Percentiles rank a stretch among this genome's conserved stretches.
Evolutionary conservation across 2,797 vertebrate species (phyloP).

Genomic region (Danio tinwini): DNA sequence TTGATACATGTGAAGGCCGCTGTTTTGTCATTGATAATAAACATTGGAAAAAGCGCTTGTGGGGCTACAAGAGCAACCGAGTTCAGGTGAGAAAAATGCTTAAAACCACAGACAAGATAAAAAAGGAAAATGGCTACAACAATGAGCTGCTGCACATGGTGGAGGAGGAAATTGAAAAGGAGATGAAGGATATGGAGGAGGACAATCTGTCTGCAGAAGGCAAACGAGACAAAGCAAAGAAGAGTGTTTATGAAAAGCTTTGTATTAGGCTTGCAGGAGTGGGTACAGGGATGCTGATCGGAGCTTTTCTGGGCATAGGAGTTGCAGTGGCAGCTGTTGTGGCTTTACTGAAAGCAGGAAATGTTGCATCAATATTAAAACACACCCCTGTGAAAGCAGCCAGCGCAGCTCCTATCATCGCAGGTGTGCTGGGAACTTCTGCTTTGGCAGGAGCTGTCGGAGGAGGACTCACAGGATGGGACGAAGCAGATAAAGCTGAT

Average conservation of each 20-base stretch:
- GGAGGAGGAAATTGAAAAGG: neutral
- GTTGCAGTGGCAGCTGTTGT: neutral
- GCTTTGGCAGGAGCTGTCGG: neutral
- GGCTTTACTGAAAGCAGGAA: constrained; percentile 14
- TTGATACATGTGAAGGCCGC: constrained; percentile 32
- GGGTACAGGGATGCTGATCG: neutral
- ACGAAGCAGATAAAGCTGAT: neutral
- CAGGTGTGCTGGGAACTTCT: fast-evolving
- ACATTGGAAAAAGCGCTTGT: constrained; percentile 16
- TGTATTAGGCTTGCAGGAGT: neutral
- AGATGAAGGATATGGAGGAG: neutral
- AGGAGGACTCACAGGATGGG: constrained; percentile 17
- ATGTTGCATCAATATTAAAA: neutral
- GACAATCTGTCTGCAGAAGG: neutral
- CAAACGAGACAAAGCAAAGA: neutral
- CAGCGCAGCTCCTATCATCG: fast-evolving
- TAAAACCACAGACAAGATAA: constrained; percentile 31
- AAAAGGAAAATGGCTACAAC: constrained; percentile 4
- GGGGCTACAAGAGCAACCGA: constrained; percentile 27
- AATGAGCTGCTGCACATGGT: constrained; percentile 23
- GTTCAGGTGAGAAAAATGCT: constrained; percentile 45
- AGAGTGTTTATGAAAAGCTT: neutral
- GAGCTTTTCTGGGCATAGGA: neutral
- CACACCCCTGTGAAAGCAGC: neutral
- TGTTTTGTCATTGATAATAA: constrained; percentile 44